These are phyloP conservation scores for Alloplasta piceator DNA, from an alignment of 2,888 invertebrate species.

Conservation along the genomic window DNA sequence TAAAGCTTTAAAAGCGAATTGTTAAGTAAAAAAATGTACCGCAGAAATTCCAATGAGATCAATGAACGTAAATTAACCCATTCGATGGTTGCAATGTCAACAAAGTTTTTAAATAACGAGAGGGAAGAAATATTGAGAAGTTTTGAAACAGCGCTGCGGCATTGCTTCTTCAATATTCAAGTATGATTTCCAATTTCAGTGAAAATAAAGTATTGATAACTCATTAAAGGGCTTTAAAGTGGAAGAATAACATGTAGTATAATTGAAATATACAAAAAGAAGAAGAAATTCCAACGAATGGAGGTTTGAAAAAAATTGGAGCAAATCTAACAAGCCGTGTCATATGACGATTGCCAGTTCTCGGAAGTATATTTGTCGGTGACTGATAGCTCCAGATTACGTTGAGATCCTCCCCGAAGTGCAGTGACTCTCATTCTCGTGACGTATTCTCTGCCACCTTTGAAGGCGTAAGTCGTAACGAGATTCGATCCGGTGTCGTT, in stretches of 20 bases:
- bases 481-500: constrained; percentile 81
- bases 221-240: no score
- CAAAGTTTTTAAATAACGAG: no score
- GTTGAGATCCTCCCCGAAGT: constrained; percentile 73
- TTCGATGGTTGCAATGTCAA: no score
- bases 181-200: no score
- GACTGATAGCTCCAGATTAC: constrained; percentile 83
- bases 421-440: constrained; percentile 83
- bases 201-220: no score
- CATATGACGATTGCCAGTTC: constrained; percentile 85
- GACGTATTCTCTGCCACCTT: constrained; percentile 83
- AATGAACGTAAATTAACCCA: no score
- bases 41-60: not conserved
- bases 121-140: no score
- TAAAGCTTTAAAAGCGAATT: no score
- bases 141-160: no score
- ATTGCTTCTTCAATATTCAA: no score
- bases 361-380: constrained; percentile 85
- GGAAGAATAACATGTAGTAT: not conserved
- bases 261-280: not conserved
- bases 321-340: constrained; percentile 83
- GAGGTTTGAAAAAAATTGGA: constrained; percentile 31
- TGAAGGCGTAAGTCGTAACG: constrained; percentile 83
- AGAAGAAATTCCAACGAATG: not conserved
- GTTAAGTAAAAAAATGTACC: not conserved